Base-by-base conservation (phyloP, 2,888 invertebrate species). In the Rosalia funebris region DNA sequence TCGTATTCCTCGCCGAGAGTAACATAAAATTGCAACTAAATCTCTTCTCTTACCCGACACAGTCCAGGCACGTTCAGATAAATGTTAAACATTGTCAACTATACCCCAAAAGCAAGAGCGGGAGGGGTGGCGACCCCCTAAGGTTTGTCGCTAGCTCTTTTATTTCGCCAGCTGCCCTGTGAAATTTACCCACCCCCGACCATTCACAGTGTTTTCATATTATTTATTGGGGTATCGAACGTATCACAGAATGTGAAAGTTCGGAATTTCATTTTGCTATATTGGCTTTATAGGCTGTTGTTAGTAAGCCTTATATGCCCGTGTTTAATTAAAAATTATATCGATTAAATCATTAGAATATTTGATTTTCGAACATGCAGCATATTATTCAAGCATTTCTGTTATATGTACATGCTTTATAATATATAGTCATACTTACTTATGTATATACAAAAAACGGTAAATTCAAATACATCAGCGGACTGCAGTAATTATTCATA, bases 121-220 rank as follows among this genome's bases (percentile, higher is more conserved):
- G 79, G 79, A 78, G 80, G 80, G 80, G 78, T 79, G 62, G 60
- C 65, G 64, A 64, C 66, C 81, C 82, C 81, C 80, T 79, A 77
- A 76, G 77, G 79, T 78, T 79, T 75, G 78, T 79, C 79, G 77
- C 78, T 72, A 69, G 78, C 74, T 79, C 81, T 80, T 81, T 81
- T 81, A 81, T 82, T 79, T 75, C 72, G 78, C 75, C 82, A 82
- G 82, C 82, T 82, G 82, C 79, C 79, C 78, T 79, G 77, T 77
- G 76, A 77, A 79, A 78, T 73, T 71, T 70, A 74, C 76, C 79
- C 80, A 79, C 77, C 81, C 80, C 79, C 80, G 76, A 76, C 77
- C 77, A 73, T 72, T 74, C 70, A 73, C 71, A 47, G 61, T 78
- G 75, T 77, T 79, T 81, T 79, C 79, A 78, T 79, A 78, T 78